A percentile compares a stretch with the other conserved stretches of the same genome.
Conservation (phyloP, 1,140 invertebrate genomes). For the Aphelinus atriplicis region DNA sequence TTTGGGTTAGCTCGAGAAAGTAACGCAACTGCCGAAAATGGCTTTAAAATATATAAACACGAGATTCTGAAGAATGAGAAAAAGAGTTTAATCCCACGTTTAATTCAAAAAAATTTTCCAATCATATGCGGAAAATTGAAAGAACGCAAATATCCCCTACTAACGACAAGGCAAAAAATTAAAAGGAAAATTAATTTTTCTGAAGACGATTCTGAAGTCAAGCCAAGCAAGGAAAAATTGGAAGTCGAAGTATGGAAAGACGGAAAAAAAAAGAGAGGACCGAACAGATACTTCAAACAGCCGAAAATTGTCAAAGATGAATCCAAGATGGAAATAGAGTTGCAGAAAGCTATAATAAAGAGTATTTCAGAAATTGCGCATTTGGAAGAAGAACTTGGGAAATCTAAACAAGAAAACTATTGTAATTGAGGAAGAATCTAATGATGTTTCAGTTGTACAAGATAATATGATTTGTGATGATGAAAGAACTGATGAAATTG, state of each 20-base stretch:
- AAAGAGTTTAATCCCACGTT: neutral
- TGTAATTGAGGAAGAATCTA: neutral
- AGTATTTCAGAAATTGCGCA: neutral
- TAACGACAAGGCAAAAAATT: conserved; percentile 9
- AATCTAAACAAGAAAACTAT: neutral
- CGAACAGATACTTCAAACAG: neutral
- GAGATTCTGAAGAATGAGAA: neutral
- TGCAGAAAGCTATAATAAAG: neutral
- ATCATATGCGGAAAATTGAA: neutral
- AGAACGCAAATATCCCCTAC: neutral
- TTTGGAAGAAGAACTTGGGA: neutral
- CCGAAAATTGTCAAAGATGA: neutral
- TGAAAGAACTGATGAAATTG: neutral
- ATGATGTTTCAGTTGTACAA: neutral
- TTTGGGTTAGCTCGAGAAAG: neutral
- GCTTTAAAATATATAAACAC: conserved; percentile 3
- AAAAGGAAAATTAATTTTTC: neutral
- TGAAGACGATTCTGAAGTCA: neutral
- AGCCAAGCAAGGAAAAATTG: neutral
- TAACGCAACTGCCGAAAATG: conserved; percentile 8
- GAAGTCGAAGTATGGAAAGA: conserved; percentile 1
- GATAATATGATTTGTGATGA: too few relatives aligned
- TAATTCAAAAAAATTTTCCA: neutral
- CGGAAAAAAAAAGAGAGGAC: neutral
- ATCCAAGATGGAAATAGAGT: neutral